Evolutionary conservation across 2,797 vertebrate species (phyloP).

Genomic region (Melanotaenia pygmaea): DNA sequence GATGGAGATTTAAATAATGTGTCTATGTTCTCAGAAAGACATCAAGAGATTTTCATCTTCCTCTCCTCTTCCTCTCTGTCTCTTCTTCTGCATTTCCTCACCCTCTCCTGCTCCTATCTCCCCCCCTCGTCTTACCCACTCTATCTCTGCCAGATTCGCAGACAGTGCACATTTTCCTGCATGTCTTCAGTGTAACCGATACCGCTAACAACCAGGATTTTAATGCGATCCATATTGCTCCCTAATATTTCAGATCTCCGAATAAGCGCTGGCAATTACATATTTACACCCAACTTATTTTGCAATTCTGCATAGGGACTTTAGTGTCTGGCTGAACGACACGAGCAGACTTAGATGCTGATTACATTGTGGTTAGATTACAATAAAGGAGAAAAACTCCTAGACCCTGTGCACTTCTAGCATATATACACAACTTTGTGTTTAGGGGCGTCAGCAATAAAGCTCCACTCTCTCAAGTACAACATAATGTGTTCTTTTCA

Average conservation of each 20-base stretch:
- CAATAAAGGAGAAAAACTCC: slow-evolving; percentile 76
- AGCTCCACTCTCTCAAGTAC: slow-evolving; percentile 64
- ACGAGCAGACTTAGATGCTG: slow-evolving; percentile 67
- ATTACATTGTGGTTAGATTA: slow-evolving; percentile 79
- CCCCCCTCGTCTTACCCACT: slow-evolving; percentile 67
- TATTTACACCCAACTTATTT: slow-evolving; percentile 85
- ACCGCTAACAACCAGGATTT: slow-evolving; percentile 83
- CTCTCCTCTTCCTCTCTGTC: slow-evolving; percentile 71
- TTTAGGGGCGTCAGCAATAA: slow-evolving; percentile 80
- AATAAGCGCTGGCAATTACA: slow-evolving; percentile 86
- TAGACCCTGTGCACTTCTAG: slow-evolving; percentile 61
- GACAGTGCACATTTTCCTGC: slow-evolving; percentile 87
- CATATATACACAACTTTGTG: slow-evolving; percentile 72
- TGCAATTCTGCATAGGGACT: slow-evolving; percentile 79
- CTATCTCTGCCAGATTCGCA: slow-evolving; percentile 86
- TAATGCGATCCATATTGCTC: slow-evolving; percentile 84
- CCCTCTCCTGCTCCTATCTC: slow-evolving; percentile 65
- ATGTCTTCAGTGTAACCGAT: slow-evolving; percentile 83
- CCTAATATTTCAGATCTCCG: slow-evolving; percentile 83
- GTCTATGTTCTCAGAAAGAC: slow-evolving; percentile 92
- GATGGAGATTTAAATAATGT: slow-evolving; percentile 93
- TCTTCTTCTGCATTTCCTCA: slow-evolving; percentile 73
- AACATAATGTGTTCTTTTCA: slow-evolving; percentile 78
- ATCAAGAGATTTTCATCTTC: slow-evolving; percentile 94
- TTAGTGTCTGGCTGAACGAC: slow-evolving; percentile 56